Base-by-base conservation (phyloP, 1,140 invertebrate species). In the Anagrus nilaparvatae region DNA sequence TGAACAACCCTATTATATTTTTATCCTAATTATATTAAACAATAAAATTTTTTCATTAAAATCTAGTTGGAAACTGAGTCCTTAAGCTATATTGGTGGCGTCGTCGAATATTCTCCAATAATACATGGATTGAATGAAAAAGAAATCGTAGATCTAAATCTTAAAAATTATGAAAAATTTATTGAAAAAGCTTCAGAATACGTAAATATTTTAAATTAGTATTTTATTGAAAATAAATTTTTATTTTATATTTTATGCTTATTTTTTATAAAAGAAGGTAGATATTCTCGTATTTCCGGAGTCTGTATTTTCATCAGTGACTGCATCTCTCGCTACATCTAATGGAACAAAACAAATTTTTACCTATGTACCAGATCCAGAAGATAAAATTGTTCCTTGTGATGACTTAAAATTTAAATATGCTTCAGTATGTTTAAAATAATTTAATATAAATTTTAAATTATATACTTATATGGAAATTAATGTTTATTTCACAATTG, bases 281-380 rank as follows among this genome's bases (percentile, higher is more conserved):
- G 80, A 91, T 46, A 86, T 93, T 12, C 70, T 92, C 4, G 82
- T 91, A 2, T 91, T 91, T 55, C 87, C 88, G 0, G 88, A 92
- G 61, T 69, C 74, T 53, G 78, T 77, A 6, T 50, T 82, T 5
- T 39, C 45, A 13, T 23, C 31, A 4, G 28, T 43, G 13, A 3
- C 14, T 21, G 69, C 70, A 10, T 52, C 54, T 39, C 58, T 69
- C 19, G 45, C 47, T 27, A 52, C 44, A 17, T 52, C 52, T 9
- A n/a, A n/a, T n/a, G n/a, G n/a, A n/a, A n/a, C n/a, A n/a, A n/a
- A n/a, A n/a, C n/a, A n/a, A n/a, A n/a, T n/a, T n/a, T n/a, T n/a
- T n/a, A n/a, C n/a, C n/a, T 47, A 42, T 20, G 40, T 60, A 38
- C 60, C 59, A n/a, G 40, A 57, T 44, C 52, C 55, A 2, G 24